These are phyloP conservation scores for Mirounga angustirostris DNA, from an alignment of 2,113 vertebrate genomes.

Conservation along the genomic window DNA sequence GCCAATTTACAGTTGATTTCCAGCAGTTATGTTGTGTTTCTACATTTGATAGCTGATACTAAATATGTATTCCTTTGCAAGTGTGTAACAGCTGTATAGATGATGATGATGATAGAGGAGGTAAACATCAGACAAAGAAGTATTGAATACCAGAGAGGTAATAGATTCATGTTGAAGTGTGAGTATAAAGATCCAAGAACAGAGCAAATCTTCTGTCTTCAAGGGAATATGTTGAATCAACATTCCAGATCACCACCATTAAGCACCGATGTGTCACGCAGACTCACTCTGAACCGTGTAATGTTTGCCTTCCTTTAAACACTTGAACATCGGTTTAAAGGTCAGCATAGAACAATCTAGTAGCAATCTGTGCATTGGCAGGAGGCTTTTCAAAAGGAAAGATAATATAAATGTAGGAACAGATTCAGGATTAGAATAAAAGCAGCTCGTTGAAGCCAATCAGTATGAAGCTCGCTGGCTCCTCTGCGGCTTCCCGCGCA, in stretches of 20 bases:
- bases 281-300: constrained; percentile 36
- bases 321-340: constrained; percentile 38
- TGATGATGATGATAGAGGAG: constrained; percentile 4
- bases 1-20: constrained; percentile 56
- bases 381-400: not conserved
- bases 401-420: not conserved
- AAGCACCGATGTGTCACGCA: not conserved
- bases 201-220: constrained; percentile 1
- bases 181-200: not conserved
- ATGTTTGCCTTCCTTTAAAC: constrained; percentile 48
- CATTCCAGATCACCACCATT: not conserved
- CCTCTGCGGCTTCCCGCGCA: not conserved
- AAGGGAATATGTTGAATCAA: not conserved
- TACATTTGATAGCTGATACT: constrained; percentile 67
- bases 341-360: not conserved
- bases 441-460: not conserved
- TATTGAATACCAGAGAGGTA: constrained; percentile 67
- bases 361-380: not conserved
- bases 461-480: not conserved
- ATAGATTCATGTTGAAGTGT: constrained; percentile 30
- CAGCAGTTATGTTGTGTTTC: not conserved
- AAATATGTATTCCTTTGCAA: constrained; percentile 57
- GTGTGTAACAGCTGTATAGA: constrained; percentile 4
- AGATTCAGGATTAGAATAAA: not conserved
- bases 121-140: constrained; percentile 55